These are phyloP conservation scores for Synanthedon andrenaeformis DNA, from an alignment of 2,888 invertebrate species.

Conservation along the genomic window DNA sequence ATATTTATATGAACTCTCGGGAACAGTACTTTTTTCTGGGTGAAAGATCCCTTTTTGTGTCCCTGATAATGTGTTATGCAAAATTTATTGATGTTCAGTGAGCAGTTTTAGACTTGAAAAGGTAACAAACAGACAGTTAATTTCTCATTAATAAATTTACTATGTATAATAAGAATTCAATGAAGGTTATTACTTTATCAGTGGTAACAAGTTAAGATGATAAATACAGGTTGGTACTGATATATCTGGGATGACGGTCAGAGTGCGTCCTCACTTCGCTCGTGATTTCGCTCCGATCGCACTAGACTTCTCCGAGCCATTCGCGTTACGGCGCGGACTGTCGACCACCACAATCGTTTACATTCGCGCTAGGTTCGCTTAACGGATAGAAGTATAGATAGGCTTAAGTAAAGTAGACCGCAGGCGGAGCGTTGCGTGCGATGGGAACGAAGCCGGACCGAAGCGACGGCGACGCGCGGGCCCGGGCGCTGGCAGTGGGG, in stretches of 20 bases:
- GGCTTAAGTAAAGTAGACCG: slow-evolving; percentile 29
- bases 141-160: no score
- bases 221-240: slow-evolving; percentile 43
- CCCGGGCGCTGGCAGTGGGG: slow-evolving; percentile 48
- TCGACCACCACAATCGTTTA: slow-evolving; percentile 7
- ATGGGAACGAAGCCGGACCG: slow-evolving; percentile 40
- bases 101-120: no score
- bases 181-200: no score
- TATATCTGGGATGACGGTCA: slow-evolving; percentile 45
- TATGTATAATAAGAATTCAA: no score
- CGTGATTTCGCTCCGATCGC: slow-evolving; percentile 64
- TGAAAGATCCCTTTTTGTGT: no score
- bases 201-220: not conserved
- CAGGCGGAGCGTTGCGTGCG: slow-evolving; percentile 58
- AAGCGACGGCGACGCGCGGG: slow-evolving; percentile 29
- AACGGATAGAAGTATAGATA: not conserved
- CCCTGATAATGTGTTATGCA: no score
- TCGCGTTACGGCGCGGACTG: slow-evolving; percentile 32
- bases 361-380: not conserved
- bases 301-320: slow-evolving; percentile 58
- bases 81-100: no score
- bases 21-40: no score
- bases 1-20: no score
- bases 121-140: no score
- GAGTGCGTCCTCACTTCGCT: slow-evolving; percentile 45